Conservation (phyloP, 2,113 vertebrate genomes). For the Gallinago jamesoni region DNA sequence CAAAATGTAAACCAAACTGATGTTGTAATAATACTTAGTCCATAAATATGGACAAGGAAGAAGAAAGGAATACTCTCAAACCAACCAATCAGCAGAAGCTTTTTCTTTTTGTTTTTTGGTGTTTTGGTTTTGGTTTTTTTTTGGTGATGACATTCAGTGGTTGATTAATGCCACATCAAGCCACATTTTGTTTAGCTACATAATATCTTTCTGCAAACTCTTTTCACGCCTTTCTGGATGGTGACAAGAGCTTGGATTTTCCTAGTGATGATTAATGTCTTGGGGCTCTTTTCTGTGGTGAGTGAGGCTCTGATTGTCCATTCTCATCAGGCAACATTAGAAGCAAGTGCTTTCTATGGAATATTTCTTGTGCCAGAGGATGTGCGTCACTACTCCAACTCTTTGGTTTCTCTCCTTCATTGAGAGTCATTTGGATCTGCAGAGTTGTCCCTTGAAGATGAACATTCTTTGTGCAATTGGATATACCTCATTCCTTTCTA, state of each 20-base stretch:
- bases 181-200: not conserved
- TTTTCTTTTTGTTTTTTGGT: not conserved
- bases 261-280: not conserved
- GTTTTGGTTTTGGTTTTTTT: not conserved
- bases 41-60: not conserved
- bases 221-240: not conserved
- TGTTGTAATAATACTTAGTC: not conserved
- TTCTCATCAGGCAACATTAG: not conserved
- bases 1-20: not conserved
- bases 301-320: slow-evolving; percentile 9
- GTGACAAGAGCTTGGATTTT: not conserved
- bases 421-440: not conserved
- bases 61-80: not conserved
- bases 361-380: not conserved
- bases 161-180: not conserved
- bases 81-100: not conserved
- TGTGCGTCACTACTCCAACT: not conserved
- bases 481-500: not conserved
- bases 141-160: not conserved
- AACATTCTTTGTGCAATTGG: not conserved
- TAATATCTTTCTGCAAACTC: not conserved
- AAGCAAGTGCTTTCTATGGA: not conserved
- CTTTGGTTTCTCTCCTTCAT: not conserved
- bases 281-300: not conserved
- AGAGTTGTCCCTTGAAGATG: not conserved